Conservation (phyloP, 2,113 vertebrate species). For the Sylvietta virens region DNA sequence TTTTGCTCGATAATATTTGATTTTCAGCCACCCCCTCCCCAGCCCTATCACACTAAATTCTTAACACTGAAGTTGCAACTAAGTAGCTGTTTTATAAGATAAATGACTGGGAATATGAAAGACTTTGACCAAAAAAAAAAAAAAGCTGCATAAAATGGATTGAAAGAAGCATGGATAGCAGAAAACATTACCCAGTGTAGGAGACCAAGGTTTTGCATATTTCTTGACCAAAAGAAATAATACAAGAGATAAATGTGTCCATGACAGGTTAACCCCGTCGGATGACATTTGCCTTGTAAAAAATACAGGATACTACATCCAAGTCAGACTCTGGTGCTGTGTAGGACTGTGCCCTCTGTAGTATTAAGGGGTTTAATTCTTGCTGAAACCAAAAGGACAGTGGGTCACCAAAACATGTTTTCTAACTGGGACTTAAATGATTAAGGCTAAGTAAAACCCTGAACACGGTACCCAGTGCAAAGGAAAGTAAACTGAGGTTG, state of each 20-base stretch:
- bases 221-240: constrained; percentile 18
- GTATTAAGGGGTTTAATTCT: not conserved
- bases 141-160: constrained; percentile 16
- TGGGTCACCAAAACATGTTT: not conserved
- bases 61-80: constrained; percentile 53
- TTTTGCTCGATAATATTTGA: constrained; percentile 63
- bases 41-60: constrained; percentile 46
- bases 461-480: not conserved
- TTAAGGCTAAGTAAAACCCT: not conserved
- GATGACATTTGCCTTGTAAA: not conserved
- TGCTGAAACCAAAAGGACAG: not conserved
- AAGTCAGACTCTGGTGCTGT: not conserved
- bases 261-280: not conserved
- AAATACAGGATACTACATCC: not conserved
- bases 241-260: not conserved
- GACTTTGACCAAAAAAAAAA: not conserved
- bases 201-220: not conserved
- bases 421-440: not conserved
- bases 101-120: constrained; percentile 47
- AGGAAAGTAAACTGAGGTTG: not conserved
- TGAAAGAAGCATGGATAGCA: constrained; percentile 10
- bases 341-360: not conserved
- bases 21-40: not conserved
- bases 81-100: constrained; percentile 59
- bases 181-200: not conserved